phyloP scores from a whole-genome alignment of 1,140 invertebrate genomes.

The Panulirus ornatus region DNA sequence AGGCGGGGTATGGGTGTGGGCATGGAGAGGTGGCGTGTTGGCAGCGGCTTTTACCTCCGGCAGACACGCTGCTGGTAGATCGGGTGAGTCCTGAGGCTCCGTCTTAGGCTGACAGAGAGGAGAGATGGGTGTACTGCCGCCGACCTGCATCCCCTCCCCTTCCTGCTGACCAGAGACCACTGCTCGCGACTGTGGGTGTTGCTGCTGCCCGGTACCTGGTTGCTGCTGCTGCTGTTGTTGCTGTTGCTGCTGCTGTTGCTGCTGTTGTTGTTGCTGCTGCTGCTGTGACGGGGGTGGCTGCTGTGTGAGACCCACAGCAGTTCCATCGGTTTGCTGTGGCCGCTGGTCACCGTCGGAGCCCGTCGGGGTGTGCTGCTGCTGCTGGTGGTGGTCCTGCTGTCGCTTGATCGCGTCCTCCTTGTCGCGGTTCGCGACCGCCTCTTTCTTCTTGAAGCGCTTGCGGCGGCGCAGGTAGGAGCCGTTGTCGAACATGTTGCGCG shows the following conservation, averaged over 20 bases:
- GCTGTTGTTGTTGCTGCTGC: slow-evolving; percentile 56
- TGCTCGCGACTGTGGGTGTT: slow-evolving; percentile 45
- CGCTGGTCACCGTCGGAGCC: slow-evolving; percentile 51
- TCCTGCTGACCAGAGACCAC: slow-evolving; percentile 49
- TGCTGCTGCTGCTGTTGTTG: slow-evolving; percentile 62
- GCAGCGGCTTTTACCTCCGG: slow-evolving; percentile 61
- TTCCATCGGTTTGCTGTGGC: slow-evolving; percentile 49
- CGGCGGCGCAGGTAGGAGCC: slow-evolving; percentile 94
- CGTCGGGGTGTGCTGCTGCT: slow-evolving; percentile 49
- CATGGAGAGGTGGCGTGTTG: slow-evolving; percentile 56
- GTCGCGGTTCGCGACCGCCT: slow-evolving; percentile 85
- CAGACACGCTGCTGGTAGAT: slow-evolving; percentile 74
- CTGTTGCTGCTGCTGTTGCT: slow-evolving; percentile 20
- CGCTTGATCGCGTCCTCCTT: slow-evolving; percentile 86
- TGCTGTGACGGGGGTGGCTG: slow-evolving; percentile 55
- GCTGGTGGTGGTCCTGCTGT: slow-evolving; percentile 66
- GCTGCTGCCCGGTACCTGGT: slow-evolving; percentile 30
- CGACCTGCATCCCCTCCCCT: slow-evolving; percentile 75
- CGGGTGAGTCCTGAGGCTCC: slow-evolving; percentile 75
- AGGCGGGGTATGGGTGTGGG: slow-evolving; percentile 64
- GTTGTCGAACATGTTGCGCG: slow-evolving; percentile 99
- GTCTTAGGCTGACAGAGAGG: slow-evolving; percentile 73
- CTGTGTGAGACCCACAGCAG: slow-evolving; percentile 50
- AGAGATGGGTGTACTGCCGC: slow-evolving; percentile 74
- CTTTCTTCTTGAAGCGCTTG: slow-evolving; percentile 97